phyloP scores from a whole-genome alignment of 2,113 vertebrate species.

The Psophia crepitans region DNA sequence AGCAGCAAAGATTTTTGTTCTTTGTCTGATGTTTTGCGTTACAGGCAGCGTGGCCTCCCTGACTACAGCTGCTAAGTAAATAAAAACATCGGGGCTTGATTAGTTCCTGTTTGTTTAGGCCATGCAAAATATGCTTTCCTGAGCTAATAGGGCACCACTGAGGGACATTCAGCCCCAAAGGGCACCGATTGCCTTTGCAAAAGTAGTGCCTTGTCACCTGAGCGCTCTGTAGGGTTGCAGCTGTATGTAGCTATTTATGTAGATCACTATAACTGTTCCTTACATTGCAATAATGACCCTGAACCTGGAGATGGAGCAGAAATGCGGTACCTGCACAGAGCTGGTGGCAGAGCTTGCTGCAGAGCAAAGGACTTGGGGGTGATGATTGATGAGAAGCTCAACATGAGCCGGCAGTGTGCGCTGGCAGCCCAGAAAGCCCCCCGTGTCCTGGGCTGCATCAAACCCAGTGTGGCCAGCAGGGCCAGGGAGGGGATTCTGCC shows the following conservation, averaged over 20 bases:
- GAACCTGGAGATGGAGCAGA: not conserved
- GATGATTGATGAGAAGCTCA: too few relatives aligned
- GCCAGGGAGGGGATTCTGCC: too few relatives aligned
- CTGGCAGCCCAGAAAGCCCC: too few relatives aligned
- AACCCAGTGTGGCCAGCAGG: too few relatives aligned
- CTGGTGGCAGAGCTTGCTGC: not conserved
- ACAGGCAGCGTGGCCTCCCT: not conserved
- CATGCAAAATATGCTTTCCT: not conserved
- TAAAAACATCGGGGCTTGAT: not conserved
- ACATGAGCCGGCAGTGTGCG: too few relatives aligned
- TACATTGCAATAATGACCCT: not conserved
- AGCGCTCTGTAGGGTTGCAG: not conserved
- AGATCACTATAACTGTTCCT: not conserved
- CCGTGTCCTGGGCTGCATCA: too few relatives aligned
- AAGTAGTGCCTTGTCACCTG: accelerated
- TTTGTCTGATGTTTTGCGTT: not conserved
- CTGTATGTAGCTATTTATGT: not conserved
- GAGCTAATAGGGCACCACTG: not conserved
- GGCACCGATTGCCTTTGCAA: not conserved
- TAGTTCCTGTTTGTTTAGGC: not conserved
- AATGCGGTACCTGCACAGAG: not conserved
- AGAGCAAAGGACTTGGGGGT: too few relatives aligned
- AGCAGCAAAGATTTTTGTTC: not conserved
- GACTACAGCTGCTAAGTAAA: not conserved
- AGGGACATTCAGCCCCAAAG: not conserved